These are phyloP conservation scores for Hormiphora californensis DNA, from an alignment of 37 sponge, comb jelly and placozoan genomes.

Conservation along the genomic window DNA sequence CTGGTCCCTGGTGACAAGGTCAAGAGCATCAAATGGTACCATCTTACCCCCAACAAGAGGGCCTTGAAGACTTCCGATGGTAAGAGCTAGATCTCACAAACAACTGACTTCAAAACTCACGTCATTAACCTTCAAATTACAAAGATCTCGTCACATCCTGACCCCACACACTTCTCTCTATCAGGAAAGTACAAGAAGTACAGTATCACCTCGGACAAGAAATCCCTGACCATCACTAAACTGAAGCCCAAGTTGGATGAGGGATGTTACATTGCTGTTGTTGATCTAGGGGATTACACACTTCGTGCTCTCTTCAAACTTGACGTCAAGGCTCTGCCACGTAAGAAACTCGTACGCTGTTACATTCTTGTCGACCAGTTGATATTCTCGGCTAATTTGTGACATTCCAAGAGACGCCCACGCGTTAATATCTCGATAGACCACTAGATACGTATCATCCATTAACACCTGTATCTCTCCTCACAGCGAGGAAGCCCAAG, in stretches of 20 bases:
- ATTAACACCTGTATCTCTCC: too few relatives aligned
- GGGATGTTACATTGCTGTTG: background rate
- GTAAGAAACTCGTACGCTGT: too few relatives aligned
- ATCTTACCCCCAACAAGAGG: background rate
- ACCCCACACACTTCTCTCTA: too few relatives aligned
- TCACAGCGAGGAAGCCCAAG: background rate
- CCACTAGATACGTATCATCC: too few relatives aligned
- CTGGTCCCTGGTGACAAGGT: slow-evolving; percentile 1
- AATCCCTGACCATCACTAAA: background rate
- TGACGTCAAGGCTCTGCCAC: slow-evolving; percentile 4
- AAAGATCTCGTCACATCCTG: background rate
- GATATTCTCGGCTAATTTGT: too few relatives aligned
- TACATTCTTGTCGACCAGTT: too few relatives aligned
- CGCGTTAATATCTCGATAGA: too few relatives aligned
- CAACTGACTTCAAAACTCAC: background rate
- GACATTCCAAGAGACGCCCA: too few relatives aligned
- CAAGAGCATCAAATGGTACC: slow-evolving; percentile 14
- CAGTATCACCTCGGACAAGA: slow-evolving; percentile 4
- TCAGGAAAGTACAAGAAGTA: slow-evolving; percentile 17
- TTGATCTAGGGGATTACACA: slow-evolving; percentile 2
- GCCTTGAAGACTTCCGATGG: background rate
- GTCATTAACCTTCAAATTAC: background rate
- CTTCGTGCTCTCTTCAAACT: slow-evolving; percentile 3
- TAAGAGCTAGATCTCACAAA: background rate
- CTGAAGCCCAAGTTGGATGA: background rate